Percentiles rank a stretch among this genome's conserved stretches.
Conservation (phyloP, 92 coral and sea anemone genomes). For the Epizoanthus stellaris region DNA sequence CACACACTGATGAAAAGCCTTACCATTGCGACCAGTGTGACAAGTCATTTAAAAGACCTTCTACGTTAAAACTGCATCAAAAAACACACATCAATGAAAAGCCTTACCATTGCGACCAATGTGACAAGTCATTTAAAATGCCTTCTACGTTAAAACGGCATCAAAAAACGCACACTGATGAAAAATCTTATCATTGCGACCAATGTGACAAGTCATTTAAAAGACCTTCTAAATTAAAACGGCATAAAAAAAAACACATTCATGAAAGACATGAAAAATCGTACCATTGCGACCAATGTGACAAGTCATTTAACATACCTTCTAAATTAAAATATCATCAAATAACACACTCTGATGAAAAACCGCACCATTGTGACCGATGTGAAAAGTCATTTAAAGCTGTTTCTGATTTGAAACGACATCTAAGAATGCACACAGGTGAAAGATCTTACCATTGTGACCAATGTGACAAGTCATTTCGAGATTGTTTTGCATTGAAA, state of each 20-base stretch:
- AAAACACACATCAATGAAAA: too few relatives aligned
- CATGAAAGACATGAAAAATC: not conserved
- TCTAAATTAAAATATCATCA: not conserved
- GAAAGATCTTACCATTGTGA: not conserved
- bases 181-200: not conserved
- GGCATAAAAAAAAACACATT: not conserved
- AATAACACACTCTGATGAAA: too few relatives aligned
- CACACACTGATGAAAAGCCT: not conserved
- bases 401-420: not conserved
- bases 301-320: not conserved
- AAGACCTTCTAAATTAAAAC: not conserved
- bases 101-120: not conserved
- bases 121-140: not conserved
- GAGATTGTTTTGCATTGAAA: not conserved
- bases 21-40: not conserved
- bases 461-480: not conserved
- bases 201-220: not conserved
- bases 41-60: not conserved
- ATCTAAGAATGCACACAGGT: not conserved
- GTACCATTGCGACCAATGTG: not conserved
- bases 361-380: not conserved
- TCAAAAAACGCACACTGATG: too few relatives aligned
- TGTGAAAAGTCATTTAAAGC: not conserved
- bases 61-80: not conserved
- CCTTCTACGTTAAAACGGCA: not conserved